Base-by-base conservation (phyloP, 2,113 vertebrate genomes). In the Platichthys flesus region DNA sequence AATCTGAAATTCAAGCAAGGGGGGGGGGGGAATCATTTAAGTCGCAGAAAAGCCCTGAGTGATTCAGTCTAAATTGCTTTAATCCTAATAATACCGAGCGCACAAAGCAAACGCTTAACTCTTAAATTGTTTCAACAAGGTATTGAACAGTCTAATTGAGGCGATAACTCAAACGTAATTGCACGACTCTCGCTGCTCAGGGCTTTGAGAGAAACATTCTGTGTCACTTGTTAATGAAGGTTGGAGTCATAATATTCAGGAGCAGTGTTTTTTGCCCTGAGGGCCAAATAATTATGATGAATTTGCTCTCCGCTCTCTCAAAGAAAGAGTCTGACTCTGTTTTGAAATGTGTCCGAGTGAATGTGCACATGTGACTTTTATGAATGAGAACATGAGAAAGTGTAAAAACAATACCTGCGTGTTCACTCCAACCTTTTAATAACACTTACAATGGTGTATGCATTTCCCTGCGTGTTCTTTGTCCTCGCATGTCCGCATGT, bases 401-500 rank as follows among this genome's bases (percentile, higher is more conserved):
- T 78, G 12, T 82, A 64, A 74, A 73, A 78, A 57, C 64, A 76
- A 76, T 79, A 75, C 57, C 54, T 85, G 24, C 51, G 76, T 86
- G 74, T 73, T 21, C 69, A 55, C 76, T 74, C 13, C 18, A 40
- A 26, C 78, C 58, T 77, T 74, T 75, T 79, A 74, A 24, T 83
- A 82, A 88, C 84, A 77, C 76, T 88, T 67, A 82, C 75, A 3
- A 75, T 82, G 82, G 80, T 88, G 69, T 91, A 87, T 92, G 90
- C 90, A 71, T 92, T 90, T 92, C 84, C 91, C 91, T 92, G 71
- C 90, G 89, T 92, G 89, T 91, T 91, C 70, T 88, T 26, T 93
- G 87, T 93, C 76, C 90, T 86, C 83, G 90, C 89, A 92, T 93
- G 88, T 91, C 63, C 83, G 85, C 90, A 90, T 92, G 89, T 89